Base-by-base conservation (phyloP, 1,140 invertebrate genomes). In the Teleopsis dalmanni region DNA sequence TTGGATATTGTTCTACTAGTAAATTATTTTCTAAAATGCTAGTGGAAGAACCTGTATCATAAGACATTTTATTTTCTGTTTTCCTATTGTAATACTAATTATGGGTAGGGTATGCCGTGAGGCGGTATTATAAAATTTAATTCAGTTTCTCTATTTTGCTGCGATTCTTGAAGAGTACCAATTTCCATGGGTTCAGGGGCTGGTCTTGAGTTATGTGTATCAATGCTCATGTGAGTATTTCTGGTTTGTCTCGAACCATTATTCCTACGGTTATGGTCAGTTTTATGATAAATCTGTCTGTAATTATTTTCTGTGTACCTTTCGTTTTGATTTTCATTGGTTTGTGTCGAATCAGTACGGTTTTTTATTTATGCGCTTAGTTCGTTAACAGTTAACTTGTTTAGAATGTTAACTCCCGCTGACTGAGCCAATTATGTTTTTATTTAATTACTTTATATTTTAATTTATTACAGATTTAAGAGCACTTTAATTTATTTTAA, bases 11-110 rank as follows among this genome's bases (percentile, higher is more conserved):
- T 16, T 25, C 5, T 13, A 7, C 21, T 3, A 47, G 34, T 33
- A 25, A 25, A 9, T 8, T 26, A 18, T 36, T 0, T 3, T 26
- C 34, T 11, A 47, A 11, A 2, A 47, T n/a, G 21, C 33, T 35
- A 3, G 35, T 47, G 4, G 19, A n/a, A 4, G 45, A 47, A 4
- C 35, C 45, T 13, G 35, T 37, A 16, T 47, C 45, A 10, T 37
- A 3, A 47, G 21, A 35, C 34, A 37, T 7, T n/a, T 26, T 22
- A 47, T 25, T 25, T 36, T 36, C 4, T 36, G 13, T 23, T 47
- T 37, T 11, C 34, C 45, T 2, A 47, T 37, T 3, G 31, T 36
- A 3, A 47, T 8, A 36, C 8, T 21, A 8, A 47, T 25, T 47
- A 47, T 16, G 33, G 45, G 45, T 47, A 47, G 25, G 22, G 22